A percentile compares a stretch with the other conserved stretches of the same genome.
Evolutionary conservation across 2,113 vertebrate genomes (phyloP).

Genomic region (Phycodurus eques): DNA sequence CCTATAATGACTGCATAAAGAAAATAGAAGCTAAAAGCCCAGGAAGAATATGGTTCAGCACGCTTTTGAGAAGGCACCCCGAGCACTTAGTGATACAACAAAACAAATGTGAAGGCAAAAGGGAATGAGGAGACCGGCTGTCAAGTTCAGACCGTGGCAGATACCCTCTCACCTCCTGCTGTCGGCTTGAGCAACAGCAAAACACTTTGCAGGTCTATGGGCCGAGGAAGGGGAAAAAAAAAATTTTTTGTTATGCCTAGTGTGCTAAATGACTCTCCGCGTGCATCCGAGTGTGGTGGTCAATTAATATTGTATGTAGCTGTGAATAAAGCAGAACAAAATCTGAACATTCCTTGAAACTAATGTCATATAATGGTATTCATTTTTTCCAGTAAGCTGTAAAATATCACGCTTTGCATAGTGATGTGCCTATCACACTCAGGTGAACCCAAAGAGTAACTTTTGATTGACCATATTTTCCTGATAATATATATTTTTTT

Average conservation of each 20-base stretch:
- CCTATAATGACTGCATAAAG: background rate
- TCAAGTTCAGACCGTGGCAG: conserved; percentile 25
- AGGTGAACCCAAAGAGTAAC: background rate
- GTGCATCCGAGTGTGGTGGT: background rate
- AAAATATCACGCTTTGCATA: background rate
- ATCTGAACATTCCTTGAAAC: background rate
- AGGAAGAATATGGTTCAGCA: conserved; percentile 7
- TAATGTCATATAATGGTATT: background rate
- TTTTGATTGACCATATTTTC: background rate
- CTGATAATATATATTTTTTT: background rate
- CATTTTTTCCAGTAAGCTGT: background rate
- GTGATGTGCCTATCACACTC: background rate
- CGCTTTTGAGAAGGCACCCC: conserved; percentile 14
- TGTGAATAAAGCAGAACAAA: background rate
- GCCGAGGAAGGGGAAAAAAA: conserved; percentile 3
- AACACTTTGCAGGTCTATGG: conserved; percentile 12
- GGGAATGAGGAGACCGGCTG: conserved; percentile 12
- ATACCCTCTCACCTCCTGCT: conserved; percentile 5
- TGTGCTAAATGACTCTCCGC: conserved; percentile 2
- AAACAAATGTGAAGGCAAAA: conserved; percentile 14
- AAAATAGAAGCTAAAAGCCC: background rate
- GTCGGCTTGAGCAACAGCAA: conserved; percentile 20
- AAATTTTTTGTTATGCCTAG: conserved; percentile 2
- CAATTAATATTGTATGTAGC: background rate
- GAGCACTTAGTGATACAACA: conserved; percentile 12